Conservation (phyloP, 2,797 vertebrate species). For the Chelon auratus region DNA sequence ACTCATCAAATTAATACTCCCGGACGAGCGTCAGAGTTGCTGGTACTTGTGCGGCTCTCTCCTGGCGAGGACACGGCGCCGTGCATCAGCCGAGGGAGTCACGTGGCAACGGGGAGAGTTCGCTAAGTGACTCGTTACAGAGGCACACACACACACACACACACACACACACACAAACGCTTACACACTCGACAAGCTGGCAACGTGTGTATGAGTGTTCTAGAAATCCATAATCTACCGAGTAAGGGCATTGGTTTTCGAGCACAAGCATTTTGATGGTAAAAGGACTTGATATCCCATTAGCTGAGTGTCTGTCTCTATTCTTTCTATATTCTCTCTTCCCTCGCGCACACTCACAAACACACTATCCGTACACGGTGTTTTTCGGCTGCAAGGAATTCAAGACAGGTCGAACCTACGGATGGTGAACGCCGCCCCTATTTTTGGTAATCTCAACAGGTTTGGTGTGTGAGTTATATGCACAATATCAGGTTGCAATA, state of each 20-base stretch:
- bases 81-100: conserved; percentile 51
- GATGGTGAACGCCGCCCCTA: conserved; percentile 69
- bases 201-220: conserved; percentile 69
- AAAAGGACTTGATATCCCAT: conserved; percentile 76
- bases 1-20: conserved; percentile 56
- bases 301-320: conserved; percentile 69
- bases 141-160: conserved; percentile 41
- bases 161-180: conserved; percentile 13
- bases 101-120: conserved; percentile 58
- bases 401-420: conserved; percentile 61
- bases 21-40: conserved; percentile 46
- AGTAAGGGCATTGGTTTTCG: conserved; percentile 74
- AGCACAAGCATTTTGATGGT: conserved; percentile 71
- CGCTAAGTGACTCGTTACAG: conserved; percentile 66
- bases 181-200: conserved; percentile 55
- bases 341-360: conserved; percentile 43
- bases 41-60: conserved; percentile 44
- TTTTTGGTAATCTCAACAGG: conserved; percentile 65
- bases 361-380: conserved; percentile 39
- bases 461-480: conserved; percentile 84
- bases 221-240: conserved; percentile 77
- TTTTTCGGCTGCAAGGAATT: conserved; percentile 65
- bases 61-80: conserved; percentile 42
- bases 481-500: conserved; percentile 90
- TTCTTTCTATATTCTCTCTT: conserved; percentile 57